Evolutionary conservation across 1,140 invertebrate genomes (phyloP), one percentile per base, ranked within the genome.

Genomic region (Neomicropteryx cornuta): DNA sequence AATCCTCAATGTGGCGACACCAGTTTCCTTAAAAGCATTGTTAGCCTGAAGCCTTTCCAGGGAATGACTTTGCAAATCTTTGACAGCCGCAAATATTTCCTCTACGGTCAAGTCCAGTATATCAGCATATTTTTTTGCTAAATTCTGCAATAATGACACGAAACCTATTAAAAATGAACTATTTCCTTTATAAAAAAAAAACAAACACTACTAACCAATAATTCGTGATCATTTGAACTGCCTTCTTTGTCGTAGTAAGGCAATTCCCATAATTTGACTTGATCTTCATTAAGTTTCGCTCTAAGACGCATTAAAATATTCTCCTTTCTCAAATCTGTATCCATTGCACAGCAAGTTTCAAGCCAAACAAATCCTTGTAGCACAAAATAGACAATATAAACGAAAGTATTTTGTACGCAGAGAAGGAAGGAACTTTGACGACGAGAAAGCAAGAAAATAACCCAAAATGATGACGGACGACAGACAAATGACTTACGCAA

Each of bases 231-330:
- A 33, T 30, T 40, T 20, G 20, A 28, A n/a, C 18, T 39, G 38
- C 47, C 45, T 18, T 61, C 64, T 42, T 71, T 61, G n/a, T 50
- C 51, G 37, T 70, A 74, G 53, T 79, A 87, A 0, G 83, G 83
- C 21, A 71, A 56, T 34, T 77, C 60, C 83, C 83, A 87, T 30
- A 87, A 53, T 51, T 83, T 83, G 1, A 84, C 61, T 44, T 70
- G 68, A 20, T 83, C 72, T 24, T 63, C 53, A 40, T 81, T 78
- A 10, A 86, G 58, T 49, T 73, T 76, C 6, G 72, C 70, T 18
- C 79, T 61, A 13, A 81, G 56, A 57, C 72, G 73, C 34, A 77
- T 75, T 13, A 76, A 53, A 36, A 74, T 52, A 54, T 76, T 75
- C 54, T 79, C 76, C 41, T 71, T 71, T 45, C 68, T 60, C 17